A percentile compares a stretch with the other conserved stretches of the same genome.
These are phyloP conservation scores for Tuberolachnus salignus DNA, from an alignment of 2,888 invertebrate species.

Conservation along the genomic window DNA sequence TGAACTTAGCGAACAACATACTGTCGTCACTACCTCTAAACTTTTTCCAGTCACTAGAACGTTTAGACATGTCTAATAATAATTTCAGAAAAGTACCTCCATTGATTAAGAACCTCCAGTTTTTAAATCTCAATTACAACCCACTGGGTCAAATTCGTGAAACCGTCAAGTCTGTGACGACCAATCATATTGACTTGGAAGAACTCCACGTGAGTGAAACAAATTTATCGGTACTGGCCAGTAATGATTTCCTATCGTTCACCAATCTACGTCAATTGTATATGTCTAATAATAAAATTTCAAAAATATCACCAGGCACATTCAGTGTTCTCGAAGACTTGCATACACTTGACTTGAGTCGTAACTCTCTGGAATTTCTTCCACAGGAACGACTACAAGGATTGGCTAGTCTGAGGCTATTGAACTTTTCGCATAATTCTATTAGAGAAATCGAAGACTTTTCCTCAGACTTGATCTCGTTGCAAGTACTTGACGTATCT, in stretches of 20 bases:
- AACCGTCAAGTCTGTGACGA: conserved; percentile 51
- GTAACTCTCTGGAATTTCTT: conserved; percentile 81
- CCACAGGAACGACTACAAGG: conserved; percentile 85
- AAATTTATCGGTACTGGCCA: conserved; percentile 81
- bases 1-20: conserved; percentile 78
- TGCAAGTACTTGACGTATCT: conserved; percentile 81
- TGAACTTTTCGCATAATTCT: conserved; percentile 84
- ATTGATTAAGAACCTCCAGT: conserved; percentile 74
- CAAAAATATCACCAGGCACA: conserved; percentile 82
- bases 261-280: conserved; percentile 78
- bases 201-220: conserved; percentile 81
- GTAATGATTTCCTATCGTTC: conserved; percentile 84
- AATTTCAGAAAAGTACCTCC: conserved; percentile 80
- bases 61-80: conserved; percentile 80
- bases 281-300: conserved; percentile 75
- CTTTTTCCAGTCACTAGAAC: conserved; percentile 76
- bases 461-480: conserved; percentile 75
- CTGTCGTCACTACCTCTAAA: conserved; percentile 79
- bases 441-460: conserved; percentile 83
- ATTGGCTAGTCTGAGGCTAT: conserved; percentile 72
- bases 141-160: conserved; percentile 76
- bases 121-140: conserved; percentile 83
- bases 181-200: conserved; percentile 60
- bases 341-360: conserved; percentile 78
- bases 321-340: conserved; percentile 79